Evolutionary conservation across 2,797 vertebrate species (phyloP), one percentile per base, ranked within the genome.

Genomic region (Aphelocoma californica): DNA sequence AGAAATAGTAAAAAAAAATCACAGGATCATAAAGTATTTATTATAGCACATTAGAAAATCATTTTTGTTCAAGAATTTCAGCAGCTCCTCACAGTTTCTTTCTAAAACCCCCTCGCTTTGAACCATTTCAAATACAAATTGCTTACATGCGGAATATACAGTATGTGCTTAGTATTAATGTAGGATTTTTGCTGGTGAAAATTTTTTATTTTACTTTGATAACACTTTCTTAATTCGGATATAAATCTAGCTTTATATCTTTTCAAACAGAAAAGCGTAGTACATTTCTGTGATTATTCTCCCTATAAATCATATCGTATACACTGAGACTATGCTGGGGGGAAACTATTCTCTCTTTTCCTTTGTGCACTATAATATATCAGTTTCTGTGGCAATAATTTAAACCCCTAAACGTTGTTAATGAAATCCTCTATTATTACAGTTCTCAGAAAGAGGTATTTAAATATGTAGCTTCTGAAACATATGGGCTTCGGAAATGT

Each of bases 231-330:
- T 89, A 91, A 92, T 92, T 96, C 96, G 60, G 44, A 80, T 87
- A 94, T 90, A 89, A 95, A 90, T 71, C 34, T 92, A 75, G 71
- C 28, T 92, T 93, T 91, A 73, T 85, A 90, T 86, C 45, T 93
- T 88, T 82, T 95, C 67, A 94, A 89, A 93, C 28, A 86, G 56
- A 70, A 88, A 86, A 92, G 20, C 25, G 47, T 23, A 34, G 45
- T 69, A 87, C 20, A 88, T 92, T 86, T 92, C 86, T 65, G 13
- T 79, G 51, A 87, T 92, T 62, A 18, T 86, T 92, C 72, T 92
- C 32, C 54, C 26, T 56, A 12, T 88, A 88, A 95, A 91, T 94
- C 53, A 70, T 58, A 60, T 53, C 56, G 81, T 50, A 70, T 45
- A 74, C 34, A 71, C 26, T n/a, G 32, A 81, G 51, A 94, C 72